Base-by-base conservation (phyloP, 1,140 invertebrate species). In the Phocides pigmalion region DNA sequence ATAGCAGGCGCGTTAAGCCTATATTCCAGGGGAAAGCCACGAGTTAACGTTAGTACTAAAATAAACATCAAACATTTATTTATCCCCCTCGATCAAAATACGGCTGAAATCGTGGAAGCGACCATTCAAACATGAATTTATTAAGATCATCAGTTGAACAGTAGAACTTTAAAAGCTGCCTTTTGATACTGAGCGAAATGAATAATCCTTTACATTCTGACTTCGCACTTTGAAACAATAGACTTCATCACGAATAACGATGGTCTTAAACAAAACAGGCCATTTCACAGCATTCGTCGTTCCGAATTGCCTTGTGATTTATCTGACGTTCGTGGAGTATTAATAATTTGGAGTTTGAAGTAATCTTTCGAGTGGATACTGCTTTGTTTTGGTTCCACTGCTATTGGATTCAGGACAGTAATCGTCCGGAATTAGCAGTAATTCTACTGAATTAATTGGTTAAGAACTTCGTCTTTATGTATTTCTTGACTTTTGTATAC, bases 191-290 rank as follows among this genome's bases (percentile, higher is more conserved):
- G 62, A 68, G 59, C 62, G 79, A 81, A 83, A 84, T 82, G 81
- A 86, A 84, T 88, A 88, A 86, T 88, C 85, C 82, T 79, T 87
- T 78, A 74, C 73, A 76, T 75, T 82, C 75, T 77, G 70, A 70
- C 72, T 74, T 58, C 71, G 72, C 68, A 75, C 78, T 81, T 76
- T 69, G 64, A 71, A 68, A 88, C 85, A 88, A 88, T 84, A 81
- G 81, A 76, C 67, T 81, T 80, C 78, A 81, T 88, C 81, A 82
- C 74, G 82, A 82, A 76, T 82, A 85, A 87, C 78, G 81, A 79
- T 75, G 81, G 74, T 73, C 70, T 87, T 72, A 84, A 87, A 86
- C 79, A 84, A 88, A 88, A 85, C 80, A 85, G 72, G 72, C 74
- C 73, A 77, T 81, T 82, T 79, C 63, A 61, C 68, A 65, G 72